Evolutionary conservation across 2,797 vertebrate species (phyloP).

Genomic region (Valencia hispanica): DNA sequence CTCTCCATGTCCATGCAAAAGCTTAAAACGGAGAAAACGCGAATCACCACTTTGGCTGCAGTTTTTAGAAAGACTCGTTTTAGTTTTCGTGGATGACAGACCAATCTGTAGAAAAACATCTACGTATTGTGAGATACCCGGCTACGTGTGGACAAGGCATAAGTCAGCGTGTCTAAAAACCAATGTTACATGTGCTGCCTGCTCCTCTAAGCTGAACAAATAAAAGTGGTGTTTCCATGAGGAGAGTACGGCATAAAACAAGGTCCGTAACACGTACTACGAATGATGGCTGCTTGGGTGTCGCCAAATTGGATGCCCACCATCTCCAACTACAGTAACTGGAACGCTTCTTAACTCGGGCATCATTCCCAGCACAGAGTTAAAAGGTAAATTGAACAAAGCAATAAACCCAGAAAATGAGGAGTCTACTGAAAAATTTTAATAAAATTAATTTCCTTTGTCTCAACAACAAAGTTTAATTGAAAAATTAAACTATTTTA

Average conservation of each 20-base stretch:
- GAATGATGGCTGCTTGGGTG: background rate
- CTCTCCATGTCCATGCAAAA: too few species aligned
- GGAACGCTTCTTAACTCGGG: background rate
- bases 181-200: background rate
- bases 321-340: background rate
- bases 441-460: background rate
- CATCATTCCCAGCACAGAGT: background rate
- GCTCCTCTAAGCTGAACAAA: background rate
- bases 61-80: too few species aligned
- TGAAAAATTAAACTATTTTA: too few species aligned
- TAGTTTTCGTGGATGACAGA: too few species aligned
- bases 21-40: too few species aligned
- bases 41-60: too few species aligned
- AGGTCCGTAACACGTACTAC: background rate
- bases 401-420: too few species aligned
- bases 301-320: background rate
- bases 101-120: too few species aligned
- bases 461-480: background rate
- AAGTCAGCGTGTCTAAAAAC: too few species aligned
- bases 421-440: background rate
- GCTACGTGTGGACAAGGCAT: too few species aligned
- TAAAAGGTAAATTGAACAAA: background rate
- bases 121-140: too few species aligned
- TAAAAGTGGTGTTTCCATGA: background rate
- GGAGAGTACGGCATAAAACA: background rate